Conservation (phyloP, 1,140 invertebrate species). For the Aphelinus atriplicis region DNA sequence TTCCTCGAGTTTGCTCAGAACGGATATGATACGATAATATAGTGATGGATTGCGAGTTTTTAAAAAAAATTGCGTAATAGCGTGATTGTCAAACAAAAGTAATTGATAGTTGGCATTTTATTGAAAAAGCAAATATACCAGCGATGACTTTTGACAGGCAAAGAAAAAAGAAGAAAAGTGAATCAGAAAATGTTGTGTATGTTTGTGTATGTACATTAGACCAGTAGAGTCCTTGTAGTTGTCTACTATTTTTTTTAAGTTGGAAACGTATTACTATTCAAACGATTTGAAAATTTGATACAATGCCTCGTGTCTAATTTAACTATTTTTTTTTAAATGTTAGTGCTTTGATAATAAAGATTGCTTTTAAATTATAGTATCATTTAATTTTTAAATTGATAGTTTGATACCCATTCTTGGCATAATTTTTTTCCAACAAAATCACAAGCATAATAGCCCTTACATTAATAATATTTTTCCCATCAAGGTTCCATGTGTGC, state of each 20-base stretch:
- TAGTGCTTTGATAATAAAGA: constrained; percentile 26
- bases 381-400: constrained; percentile 28
- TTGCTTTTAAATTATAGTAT: constrained; percentile 20
- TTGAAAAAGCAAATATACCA: constrained; percentile 27
- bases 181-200: constrained; percentile 23
- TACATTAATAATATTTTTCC: constrained; percentile 8
- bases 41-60: constrained; percentile 24
- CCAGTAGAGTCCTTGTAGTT: constrained; percentile 30
- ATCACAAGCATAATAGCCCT: not conserved
- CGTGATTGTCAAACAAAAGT: constrained; percentile 25
- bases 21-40: constrained; percentile 21
- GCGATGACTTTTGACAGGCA: constrained; percentile 25
- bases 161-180: constrained; percentile 27
- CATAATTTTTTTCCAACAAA: constrained; percentile 17
- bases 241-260: constrained; percentile 29
- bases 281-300: constrained; percentile 15
- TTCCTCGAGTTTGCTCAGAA: constrained; percentile 15
- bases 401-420: not conserved
- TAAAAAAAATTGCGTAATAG: constrained; percentile 9
- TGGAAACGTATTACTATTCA: constrained; percentile 24
- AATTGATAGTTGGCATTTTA: constrained; percentile 32
- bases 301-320: constrained; percentile 16
- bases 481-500: not conserved
- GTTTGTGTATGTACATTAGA: constrained; percentile 35
- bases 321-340: constrained; percentile 17